Base-by-base conservation (phyloP, 2,888 invertebrate species). In the Pocota personata region DNA sequence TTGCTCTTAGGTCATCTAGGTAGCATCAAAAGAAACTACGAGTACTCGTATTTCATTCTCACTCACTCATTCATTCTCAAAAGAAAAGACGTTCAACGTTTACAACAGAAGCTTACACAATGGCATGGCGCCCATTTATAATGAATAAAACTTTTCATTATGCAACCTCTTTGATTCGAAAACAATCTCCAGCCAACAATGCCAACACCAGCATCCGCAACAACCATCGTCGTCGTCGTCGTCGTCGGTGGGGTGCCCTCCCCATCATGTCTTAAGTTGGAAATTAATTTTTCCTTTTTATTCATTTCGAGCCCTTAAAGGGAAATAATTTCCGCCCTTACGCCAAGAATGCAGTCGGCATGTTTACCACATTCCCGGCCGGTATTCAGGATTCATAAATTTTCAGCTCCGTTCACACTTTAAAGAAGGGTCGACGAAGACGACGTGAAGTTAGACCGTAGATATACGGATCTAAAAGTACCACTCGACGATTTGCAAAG, bases 401-500 rank as follows among this genome's bases (percentile, higher is more conserved):
- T 76, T 50, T 40, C n/a, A 30, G 6, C 16, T 30, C 43, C 62
- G 52, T 67, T 79, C 83, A 78, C 83, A 83, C 78, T 78, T 55
- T 66, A 37, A 58, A 58, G n/a, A 10, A 21, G 58, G n/a, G 37
- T 1, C 3, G 1, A 8, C 12, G 3, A 32, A 48, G 37, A 35
- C 37, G 57, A 55, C 46, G 46, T 58, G 40, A 67, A 21, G 16
- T 19, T 40, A 21, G 30, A 14, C 57, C 27, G 32, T 40, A 64
- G 57, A 64, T 69, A 57, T 35, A 84, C 75, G 71, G 30, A 71
- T 75, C 27, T 50, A 35, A 66, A 80, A 71, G 69, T 71, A 76
- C 84, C 75, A 80, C 80, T 84, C 80, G 84, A 84, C 80, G 84
- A 84, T 80, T 84, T 84, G 84, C 77, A 76, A 84, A 84, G 79